Evolutionary conservation across 2,797 vertebrate genomes (phyloP).

Genomic region (Alca torda): DNA sequence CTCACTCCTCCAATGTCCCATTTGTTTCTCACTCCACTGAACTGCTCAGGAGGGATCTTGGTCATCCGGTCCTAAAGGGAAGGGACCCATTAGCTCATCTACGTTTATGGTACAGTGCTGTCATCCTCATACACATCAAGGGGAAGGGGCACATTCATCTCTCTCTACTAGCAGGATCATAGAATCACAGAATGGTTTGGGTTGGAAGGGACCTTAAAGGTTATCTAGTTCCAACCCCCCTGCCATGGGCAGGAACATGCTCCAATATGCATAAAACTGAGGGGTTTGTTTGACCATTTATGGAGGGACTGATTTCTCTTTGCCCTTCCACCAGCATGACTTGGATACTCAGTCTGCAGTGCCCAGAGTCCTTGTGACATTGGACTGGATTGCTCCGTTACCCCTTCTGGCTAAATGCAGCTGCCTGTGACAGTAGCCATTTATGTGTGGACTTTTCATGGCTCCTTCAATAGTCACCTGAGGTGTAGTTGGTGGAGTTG

Average conservation of each 20-base stretch:
- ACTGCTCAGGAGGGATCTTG: not conserved
- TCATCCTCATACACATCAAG: not conserved
- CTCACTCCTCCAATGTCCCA: not conserved
- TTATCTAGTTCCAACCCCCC: no score
- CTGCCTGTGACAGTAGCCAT: not conserved
- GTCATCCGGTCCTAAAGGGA: not conserved
- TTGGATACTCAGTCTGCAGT: not conserved
- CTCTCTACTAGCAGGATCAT: not conserved
- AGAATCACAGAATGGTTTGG: no score
- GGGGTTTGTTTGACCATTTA: not conserved
- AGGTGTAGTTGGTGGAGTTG: not conserved
- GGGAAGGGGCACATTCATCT: not conserved
- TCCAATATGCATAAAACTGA: not conserved
- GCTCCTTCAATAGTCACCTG: not conserved
- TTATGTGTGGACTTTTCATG: not conserved
- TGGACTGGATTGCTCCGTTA: not conserved
- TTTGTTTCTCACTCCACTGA: not conserved
- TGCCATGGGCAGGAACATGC: not conserved
- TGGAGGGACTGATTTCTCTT: not conserved
- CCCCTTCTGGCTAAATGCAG: not conserved
- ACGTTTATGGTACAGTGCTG: not conserved
- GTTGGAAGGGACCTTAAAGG: no score
- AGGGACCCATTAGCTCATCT: not conserved
- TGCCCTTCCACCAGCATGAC: not conserved
- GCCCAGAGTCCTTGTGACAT: not conserved